phyloP scores from a whole-genome alignment of 2,797 vertebrate genomes.

The Gambelia wislizenii region DNA sequence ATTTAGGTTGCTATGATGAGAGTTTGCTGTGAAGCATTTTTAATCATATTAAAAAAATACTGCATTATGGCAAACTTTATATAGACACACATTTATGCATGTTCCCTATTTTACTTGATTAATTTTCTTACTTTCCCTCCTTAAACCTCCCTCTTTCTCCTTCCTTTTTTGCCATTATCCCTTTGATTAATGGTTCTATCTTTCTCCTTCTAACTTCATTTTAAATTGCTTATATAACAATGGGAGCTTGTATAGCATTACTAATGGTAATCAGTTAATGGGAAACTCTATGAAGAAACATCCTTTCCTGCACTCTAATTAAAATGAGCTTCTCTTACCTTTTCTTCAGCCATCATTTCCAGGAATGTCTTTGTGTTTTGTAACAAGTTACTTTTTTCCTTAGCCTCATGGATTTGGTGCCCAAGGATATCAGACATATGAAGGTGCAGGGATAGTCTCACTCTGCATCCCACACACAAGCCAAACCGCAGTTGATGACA shows the following conservation, averaged over 20 bases:
- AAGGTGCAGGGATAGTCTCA: background rate
- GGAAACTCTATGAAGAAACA: background rate
- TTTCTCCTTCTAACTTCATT: background rate
- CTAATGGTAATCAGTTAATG: constrained; percentile 6
- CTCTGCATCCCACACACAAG: background rate
- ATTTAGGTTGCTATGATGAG: background rate
- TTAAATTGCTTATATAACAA: background rate
- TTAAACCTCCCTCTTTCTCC: background rate
- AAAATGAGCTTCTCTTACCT: background rate
- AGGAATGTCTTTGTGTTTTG: background rate
- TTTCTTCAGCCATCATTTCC: background rate
- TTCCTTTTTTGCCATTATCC: background rate
- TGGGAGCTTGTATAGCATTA: background rate
- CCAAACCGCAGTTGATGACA: background rate
- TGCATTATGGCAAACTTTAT: constrained; percentile 4
- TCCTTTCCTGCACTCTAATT: background rate
- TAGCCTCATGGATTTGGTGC: too few relatives aligned
- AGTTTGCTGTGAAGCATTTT: background rate
- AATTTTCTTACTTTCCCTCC: background rate
- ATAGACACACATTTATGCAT: too few relatives aligned
- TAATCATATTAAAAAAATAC: background rate
- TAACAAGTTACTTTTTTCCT: background rate
- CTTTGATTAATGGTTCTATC: background rate
- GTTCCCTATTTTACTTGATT: constrained; percentile 33
- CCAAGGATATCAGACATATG: background rate